A percentile compares a stretch with the other conserved stretches of the same genome.
These are phyloP conservation scores for Hormaphis cornu DNA, from an alignment of 1,140 invertebrate species.

Conservation along the genomic window DNA sequence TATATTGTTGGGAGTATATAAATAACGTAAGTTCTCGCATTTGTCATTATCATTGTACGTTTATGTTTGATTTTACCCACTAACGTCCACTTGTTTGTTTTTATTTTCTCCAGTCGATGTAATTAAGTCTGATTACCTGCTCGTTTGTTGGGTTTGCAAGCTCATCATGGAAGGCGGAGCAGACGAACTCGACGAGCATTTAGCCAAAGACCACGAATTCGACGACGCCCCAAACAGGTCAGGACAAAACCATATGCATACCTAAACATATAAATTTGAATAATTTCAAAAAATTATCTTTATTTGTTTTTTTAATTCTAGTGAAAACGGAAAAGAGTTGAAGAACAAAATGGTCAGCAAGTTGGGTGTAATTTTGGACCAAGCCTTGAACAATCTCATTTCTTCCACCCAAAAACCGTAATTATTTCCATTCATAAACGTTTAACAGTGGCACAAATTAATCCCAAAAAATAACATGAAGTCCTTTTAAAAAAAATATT, in stretches of 20 bases:
- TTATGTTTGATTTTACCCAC: neutral
- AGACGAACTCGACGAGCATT: constrained; percentile 23
- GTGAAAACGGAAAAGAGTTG: constrained; percentile 27
- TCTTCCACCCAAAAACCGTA: constrained; percentile 30
- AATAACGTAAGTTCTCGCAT: neutral
- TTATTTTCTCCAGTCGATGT: constrained; percentile 20
- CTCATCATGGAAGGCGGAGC: constrained; percentile 18
- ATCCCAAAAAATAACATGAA: too few relatives aligned
- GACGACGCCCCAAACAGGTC: constrained; percentile 1
- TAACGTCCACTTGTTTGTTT: neutral
- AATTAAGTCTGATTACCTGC: constrained; percentile 20
- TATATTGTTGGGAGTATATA: neutral
- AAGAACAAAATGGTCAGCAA: constrained; percentile 28
- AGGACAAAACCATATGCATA: neutral
- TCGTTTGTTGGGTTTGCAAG: constrained; percentile 29
- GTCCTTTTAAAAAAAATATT: too few relatives aligned
- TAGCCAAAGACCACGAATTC: constrained; percentile 24
- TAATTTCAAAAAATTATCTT: neutral
- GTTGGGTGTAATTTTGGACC: constrained; percentile 26
- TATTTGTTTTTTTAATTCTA: neutral
- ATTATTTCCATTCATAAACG: too few relatives aligned
- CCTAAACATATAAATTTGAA: neutral
- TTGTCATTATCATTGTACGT: too few relatives aligned
- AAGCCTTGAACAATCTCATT: constrained; percentile 28
- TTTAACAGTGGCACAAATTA: too few relatives aligned